These are phyloP conservation scores for Thera obeliscata DNA, from an alignment of 2,888 invertebrate species.

Conservation along the genomic window DNA sequence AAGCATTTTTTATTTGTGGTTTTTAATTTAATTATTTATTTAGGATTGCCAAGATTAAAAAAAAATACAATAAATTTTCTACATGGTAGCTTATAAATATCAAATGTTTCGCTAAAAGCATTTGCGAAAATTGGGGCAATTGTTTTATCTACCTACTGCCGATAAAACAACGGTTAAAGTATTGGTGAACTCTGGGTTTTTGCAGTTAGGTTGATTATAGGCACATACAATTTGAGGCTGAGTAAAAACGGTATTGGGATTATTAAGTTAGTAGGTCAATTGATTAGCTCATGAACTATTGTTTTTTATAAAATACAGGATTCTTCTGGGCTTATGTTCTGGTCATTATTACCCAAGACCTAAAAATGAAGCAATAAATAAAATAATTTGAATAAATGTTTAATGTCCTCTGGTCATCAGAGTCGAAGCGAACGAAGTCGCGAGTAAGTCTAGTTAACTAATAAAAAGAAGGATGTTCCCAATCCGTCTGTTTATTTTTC, in stretches of 20 bases:
- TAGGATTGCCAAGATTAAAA: no score
- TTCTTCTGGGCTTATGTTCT: not conserved
- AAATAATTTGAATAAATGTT: no score
- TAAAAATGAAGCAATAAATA: no score
- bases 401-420: no score
- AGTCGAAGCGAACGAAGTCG: not conserved
- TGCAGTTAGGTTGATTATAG: slow-evolving; percentile 6
- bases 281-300: not conserved
- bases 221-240: not conserved
- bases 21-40: no score
- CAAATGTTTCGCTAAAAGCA: no score
- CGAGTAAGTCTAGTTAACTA: not conserved
- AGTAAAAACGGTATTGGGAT: slow-evolving; percentile 6
- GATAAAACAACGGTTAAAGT: not conserved
- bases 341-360: no score
- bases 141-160: no score
- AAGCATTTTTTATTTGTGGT: no score
- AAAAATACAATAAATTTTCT: no score
- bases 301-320: not conserved
- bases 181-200: not conserved
- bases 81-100: no score
- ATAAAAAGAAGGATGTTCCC: not conserved
- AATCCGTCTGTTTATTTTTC: slow-evolving; percentile 1
- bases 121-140: no score
- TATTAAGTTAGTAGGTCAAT: slow-evolving; percentile 4